phyloP scores from a whole-genome alignment of 2,797 vertebrate genomes.

The Falco rusticolus region DNA sequence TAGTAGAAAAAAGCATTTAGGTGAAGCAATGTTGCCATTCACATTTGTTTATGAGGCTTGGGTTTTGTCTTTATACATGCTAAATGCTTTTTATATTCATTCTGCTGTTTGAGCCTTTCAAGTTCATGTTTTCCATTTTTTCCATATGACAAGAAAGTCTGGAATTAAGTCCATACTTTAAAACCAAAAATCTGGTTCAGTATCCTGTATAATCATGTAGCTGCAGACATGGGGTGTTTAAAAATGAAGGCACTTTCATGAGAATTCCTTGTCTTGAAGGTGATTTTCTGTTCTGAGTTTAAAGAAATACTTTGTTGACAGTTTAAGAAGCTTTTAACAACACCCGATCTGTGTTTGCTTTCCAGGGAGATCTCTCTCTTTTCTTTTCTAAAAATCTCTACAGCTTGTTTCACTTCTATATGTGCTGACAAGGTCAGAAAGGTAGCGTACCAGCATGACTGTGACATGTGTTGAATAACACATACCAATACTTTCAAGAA shows the following conservation, averaged over 20 bases:
- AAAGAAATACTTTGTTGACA: conserved; percentile 15
- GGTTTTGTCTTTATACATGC: background rate
- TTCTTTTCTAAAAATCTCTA: background rate
- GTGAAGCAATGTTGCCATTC: conserved; percentile 48
- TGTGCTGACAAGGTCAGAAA: background rate
- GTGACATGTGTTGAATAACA: background rate
- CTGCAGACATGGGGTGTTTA: background rate
- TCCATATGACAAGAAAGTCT: conserved; percentile 20
- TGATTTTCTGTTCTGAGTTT: conserved; percentile 15
- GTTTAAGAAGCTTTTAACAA: conserved; percentile 25
- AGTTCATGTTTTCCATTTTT: conserved; percentile 1
- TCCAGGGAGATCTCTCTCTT: background rate
- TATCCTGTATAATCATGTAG: background rate
- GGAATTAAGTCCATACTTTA: conserved; percentile 26
- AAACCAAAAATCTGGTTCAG: conserved; percentile 17
- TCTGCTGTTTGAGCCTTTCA: conserved; percentile 21
- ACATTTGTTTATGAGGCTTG: conserved; percentile 39
- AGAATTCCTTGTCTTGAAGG: background rate
- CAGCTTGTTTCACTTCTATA: background rate
- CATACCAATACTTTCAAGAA: background rate
- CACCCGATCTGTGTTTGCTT: conserved; percentile 3
- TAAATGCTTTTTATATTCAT: conserved; percentile 26
- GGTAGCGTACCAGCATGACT: background rate
- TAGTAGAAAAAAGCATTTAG: conserved; percentile 40
- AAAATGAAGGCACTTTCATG: conserved; percentile 6